Percentiles rank a stretch among this genome's conserved stretches.
These are phyloP conservation scores for Cyanoderma ruficeps DNA, from an alignment of 2,113 vertebrate species.

Conservation along the genomic window DNA sequence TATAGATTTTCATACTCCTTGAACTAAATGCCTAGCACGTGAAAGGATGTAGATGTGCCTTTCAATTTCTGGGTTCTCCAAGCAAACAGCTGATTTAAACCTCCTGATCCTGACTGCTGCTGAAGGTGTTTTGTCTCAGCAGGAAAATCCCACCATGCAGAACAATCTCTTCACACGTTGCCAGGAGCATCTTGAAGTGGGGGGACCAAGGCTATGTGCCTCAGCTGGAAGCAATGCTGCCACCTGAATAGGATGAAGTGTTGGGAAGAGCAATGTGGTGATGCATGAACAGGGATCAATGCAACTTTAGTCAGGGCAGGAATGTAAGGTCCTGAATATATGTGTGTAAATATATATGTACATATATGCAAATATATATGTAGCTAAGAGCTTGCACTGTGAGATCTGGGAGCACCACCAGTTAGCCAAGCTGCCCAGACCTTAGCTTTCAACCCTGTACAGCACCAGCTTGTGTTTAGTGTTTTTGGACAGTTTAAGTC, in stretches of 20 bases:
- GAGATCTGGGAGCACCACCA: neutral
- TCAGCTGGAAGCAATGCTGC: neutral
- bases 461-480: neutral
- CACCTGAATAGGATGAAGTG: neutral
- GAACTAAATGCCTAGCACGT: neutral
- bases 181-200: neutral
- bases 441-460: neutral
- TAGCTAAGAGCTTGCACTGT: neutral
- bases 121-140: neutral
- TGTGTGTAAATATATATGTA: neutral
- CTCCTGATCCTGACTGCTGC: neutral
- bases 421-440: neutral
- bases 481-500: neutral
- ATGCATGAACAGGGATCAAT: neutral
- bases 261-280: neutral
- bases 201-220: neutral
- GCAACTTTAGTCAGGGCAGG: neutral
- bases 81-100: neutral
- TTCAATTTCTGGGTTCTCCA: neutral
- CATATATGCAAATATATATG: neutral
- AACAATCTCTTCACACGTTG: accelerated
- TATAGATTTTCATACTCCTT: neutral
- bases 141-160: neutral
- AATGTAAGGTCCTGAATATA: neutral
- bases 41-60: neutral